A percentile compares a stretch with the other conserved stretches of the same genome.
phyloP scores from a whole-genome alignment of 2,888 invertebrate genomes.

The Tiphia femorata region DNA sequence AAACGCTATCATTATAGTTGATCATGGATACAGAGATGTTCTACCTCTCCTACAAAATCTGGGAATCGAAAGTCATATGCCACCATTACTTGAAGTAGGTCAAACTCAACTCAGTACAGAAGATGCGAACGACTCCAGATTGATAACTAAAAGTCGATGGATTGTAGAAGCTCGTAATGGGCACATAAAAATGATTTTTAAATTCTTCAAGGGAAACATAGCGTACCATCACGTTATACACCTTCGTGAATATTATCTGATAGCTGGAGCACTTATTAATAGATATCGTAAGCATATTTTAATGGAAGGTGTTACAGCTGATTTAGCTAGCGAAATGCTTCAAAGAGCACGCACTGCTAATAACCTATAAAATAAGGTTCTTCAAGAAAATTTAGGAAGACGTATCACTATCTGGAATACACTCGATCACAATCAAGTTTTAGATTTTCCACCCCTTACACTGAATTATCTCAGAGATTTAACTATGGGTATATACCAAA shows the following conservation, averaged over 20 bases:
- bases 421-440: too few species aligned
- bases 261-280: slow-evolving; percentile 9
- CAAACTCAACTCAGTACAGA: slow-evolving; percentile 3
- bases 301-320: slow-evolving; percentile 12
- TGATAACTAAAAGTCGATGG: slow-evolving; percentile 10
- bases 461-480: background rate
- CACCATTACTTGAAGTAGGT: background rate
- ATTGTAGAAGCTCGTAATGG: slow-evolving; percentile 13
- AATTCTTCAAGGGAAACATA: slow-evolving; percentile 4
- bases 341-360: background rate
- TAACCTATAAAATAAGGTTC: too few species aligned
- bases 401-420: too few species aligned
- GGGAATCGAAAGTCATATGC: slow-evolving; percentile 5
- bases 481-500: background rate
- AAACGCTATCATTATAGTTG: slow-evolving; percentile 18
- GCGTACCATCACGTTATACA: background rate
- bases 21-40: slow-evolving; percentile 19
- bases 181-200: slow-evolving; percentile 5
- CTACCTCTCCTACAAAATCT: slow-evolving; percentile 4
- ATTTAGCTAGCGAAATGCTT: slow-evolving; percentile 13
- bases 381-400: too few species aligned
- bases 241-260: background rate
- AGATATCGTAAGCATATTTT: slow-evolving; percentile 8
- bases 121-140: slow-evolving; percentile 8
- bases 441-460: background rate